phyloP scores from a whole-genome alignment of 2,797 vertebrate species.

The Rhinophrynus dorsalis region DNA sequence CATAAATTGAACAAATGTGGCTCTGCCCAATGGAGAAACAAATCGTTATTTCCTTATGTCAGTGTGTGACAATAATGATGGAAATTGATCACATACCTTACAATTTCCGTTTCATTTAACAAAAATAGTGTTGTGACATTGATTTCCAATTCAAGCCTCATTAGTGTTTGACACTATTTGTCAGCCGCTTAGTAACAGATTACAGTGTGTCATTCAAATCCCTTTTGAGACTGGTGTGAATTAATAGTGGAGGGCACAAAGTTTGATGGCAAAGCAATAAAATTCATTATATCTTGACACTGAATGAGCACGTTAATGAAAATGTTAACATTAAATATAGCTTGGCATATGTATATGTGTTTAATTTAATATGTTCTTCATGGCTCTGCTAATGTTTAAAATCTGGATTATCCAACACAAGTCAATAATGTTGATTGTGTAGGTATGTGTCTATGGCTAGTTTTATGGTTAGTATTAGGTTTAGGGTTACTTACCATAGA shows the following conservation, averaged over 20 bases:
- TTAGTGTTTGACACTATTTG: constrained; percentile 55
- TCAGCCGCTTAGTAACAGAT: constrained; percentile 53
- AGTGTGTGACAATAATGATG: constrained; percentile 20
- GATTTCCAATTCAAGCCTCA: constrained; percentile 57
- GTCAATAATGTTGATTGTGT: no score
- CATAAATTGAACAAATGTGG: background rate
- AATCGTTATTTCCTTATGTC: background rate
- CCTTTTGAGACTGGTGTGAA: constrained; percentile 38
- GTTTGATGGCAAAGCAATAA: constrained; percentile 39
- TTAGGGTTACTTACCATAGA: no score
- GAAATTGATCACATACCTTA: constrained; percentile 44
- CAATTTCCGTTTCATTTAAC: constrained; percentile 50
- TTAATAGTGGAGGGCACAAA: constrained; percentile 24
- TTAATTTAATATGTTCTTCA: no score
- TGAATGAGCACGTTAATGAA: constrained; percentile 25
- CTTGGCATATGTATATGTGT: no score
- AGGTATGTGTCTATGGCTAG: no score
- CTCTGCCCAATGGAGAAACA: background rate
- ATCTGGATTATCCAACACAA: no score
- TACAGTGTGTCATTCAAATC: constrained; percentile 45
- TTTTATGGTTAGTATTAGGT: no score
- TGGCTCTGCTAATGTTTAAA: no score
- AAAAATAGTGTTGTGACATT: constrained; percentile 49
- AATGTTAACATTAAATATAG: background rate
- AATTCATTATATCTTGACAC: constrained; percentile 20